phyloP scores from a whole-genome alignment of 2,113 vertebrate species.

The Apodemus speciosus region DNA sequence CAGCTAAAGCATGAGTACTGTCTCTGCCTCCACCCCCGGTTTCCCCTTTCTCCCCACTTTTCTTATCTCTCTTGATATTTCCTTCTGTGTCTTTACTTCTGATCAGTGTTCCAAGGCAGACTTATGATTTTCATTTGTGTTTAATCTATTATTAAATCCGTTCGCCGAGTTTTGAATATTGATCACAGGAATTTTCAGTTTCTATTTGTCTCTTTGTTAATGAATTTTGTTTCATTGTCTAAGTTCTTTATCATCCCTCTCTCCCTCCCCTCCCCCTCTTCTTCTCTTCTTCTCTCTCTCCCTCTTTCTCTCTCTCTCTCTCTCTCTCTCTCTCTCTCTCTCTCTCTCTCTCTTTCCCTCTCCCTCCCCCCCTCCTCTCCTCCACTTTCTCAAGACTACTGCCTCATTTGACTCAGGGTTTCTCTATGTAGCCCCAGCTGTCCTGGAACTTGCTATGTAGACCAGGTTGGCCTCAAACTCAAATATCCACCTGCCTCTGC shows the following conservation, averaged over 20 bases:
- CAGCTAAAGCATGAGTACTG: rapidly evolving
- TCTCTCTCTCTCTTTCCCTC: background rate
- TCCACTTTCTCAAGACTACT: background rate
- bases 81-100: background rate
- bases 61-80: background rate
- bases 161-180: background rate
- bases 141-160: background rate
- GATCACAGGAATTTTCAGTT: background rate
- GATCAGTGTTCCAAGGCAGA: background rate
- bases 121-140: background rate
- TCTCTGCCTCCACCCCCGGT: background rate
- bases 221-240: background rate
- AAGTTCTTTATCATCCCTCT: background rate
- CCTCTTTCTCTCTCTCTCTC: background rate
- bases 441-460: background rate
- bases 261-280: background rate
- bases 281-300: background rate
- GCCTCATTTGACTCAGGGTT: background rate
- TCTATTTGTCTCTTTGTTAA: background rate
- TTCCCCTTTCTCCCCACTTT: background rate
- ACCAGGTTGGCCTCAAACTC: background rate
- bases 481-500: background rate
- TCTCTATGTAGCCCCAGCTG: background rate
- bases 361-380: background rate
- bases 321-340: background rate